These are phyloP conservation scores for Crocidura indochinensis DNA, from an alignment of 2,797 vertebrate genomes.

Conservation along the genomic window DNA sequence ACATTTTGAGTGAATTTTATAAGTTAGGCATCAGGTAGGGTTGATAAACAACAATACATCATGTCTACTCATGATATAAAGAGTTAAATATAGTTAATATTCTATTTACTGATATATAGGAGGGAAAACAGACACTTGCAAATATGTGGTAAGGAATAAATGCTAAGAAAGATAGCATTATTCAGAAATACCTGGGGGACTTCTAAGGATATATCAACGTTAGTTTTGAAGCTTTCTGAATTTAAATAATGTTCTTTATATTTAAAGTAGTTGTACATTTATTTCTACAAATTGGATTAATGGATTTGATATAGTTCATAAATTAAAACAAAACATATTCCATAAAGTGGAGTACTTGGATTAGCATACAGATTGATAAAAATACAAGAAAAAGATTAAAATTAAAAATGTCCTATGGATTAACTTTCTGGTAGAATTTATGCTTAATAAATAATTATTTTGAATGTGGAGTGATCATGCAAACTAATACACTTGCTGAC, in stretches of 20 bases:
- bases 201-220: not conserved
- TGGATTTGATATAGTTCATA: not conserved
- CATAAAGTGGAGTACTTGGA: too few relatives aligned
- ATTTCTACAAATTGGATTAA: conserved; percentile 20
- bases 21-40: not conserved
- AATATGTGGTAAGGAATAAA: not conserved
- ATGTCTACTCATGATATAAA: not conserved
- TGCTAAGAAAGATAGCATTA: conserved; percentile 8
- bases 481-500: not conserved
- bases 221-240: conserved; percentile 7
- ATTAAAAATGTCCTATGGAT: too few relatives aligned
- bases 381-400: too few relatives aligned
- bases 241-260: conserved; percentile 39
- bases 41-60: not conserved
- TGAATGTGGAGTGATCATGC: not conserved
- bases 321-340: conserved; percentile 14
- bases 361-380: too few relatives aligned
- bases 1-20: not conserved
- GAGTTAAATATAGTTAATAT: not conserved
- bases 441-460: conserved; percentile 11
- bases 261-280: conserved; percentile 32
- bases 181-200: conserved; percentile 6
- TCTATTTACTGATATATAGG: not conserved
- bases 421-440: not conserved
- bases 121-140: not conserved